phyloP scores from a whole-genome alignment of 2,113 vertebrate genomes.

The Isichthys henryi region DNA sequence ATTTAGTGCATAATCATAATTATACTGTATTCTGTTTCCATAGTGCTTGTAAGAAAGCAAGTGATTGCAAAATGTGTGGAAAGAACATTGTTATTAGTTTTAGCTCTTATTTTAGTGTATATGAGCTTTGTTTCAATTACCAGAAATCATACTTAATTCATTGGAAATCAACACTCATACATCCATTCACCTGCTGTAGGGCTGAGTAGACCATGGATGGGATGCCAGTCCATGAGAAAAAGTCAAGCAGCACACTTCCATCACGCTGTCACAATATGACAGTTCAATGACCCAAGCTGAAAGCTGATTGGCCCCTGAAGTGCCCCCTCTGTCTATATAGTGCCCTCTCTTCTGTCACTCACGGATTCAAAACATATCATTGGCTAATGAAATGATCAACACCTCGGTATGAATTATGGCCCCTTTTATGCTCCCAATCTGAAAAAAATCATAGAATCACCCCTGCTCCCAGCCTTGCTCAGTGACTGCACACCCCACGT shows the following conservation, averaged over 20 bases:
- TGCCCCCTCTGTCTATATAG: no score
- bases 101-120: conserved; percentile 51
- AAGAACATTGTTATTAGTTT: conserved; percentile 61
- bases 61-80: conserved; percentile 26
- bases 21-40: conserved; percentile 47
- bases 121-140: conserved; percentile 57
- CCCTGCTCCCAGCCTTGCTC: neutral
- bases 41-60: conserved; percentile 50
- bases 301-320: neutral
- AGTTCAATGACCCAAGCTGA: neutral
- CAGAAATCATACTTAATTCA: conserved; percentile 58
- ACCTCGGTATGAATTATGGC: neutral
- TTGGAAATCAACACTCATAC: conserved; percentile 50
- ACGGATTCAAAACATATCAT: neutral
- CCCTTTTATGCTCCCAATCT: neutral
- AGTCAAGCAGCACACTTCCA: neutral
- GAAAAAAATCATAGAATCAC: neutral
- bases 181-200: conserved; percentile 27
- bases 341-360: neutral
- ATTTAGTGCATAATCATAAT: neutral
- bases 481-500: neutral
- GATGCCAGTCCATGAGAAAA: neutral
- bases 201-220: neutral
- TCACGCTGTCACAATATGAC: neutral
- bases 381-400: neutral